A percentile compares a stretch with the other conserved stretches of the same genome.
phyloP scores from a whole-genome alignment of 2,113 vertebrate species.

The Tamias sibiricus region DNA sequence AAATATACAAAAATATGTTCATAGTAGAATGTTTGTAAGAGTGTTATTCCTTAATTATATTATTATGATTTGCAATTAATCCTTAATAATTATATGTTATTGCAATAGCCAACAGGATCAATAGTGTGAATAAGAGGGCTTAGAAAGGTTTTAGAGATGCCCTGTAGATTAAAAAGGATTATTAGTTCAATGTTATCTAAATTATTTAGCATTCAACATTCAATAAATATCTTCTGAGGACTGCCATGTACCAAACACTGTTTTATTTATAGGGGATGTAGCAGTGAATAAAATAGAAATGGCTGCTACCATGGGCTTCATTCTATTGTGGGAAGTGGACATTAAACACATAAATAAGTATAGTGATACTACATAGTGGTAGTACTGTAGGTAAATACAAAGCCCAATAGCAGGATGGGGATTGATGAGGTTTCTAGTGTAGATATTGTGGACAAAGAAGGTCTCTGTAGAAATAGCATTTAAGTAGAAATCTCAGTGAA shows the following conservation, averaged over 20 bases:
- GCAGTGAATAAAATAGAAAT: slow-evolving; percentile 28
- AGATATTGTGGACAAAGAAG: not conserved
- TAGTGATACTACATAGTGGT: not conserved
- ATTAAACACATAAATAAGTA: not conserved
- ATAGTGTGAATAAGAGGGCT: not conserved
- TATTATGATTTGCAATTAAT: not conserved
- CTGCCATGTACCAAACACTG: not conserved
- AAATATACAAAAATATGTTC: not conserved
- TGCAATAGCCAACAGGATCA: not conserved
- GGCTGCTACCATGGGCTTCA: not conserved
- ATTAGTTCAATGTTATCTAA: slow-evolving; percentile 47
- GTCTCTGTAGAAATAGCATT: not conserved
- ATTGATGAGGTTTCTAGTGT: not conserved
- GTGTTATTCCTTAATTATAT: slow-evolving; percentile 7
- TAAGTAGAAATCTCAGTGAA: not conserved
- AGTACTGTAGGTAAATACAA: not conserved
- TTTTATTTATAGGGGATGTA: not conserved
- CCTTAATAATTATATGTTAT: slow-evolving; percentile 10
- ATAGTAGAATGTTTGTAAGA: not conserved
- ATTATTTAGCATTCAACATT: slow-evolving; percentile 58
- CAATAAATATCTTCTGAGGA: slow-evolving; percentile 30
- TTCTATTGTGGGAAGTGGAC: not conserved
- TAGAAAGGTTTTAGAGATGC: not conserved
- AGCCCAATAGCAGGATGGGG: not conserved
- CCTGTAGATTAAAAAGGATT: slow-evolving; percentile 21